These are phyloP conservation scores for Synergus umbraculus DNA, from an alignment of 2,888 invertebrate genomes.

Conservation along the genomic window DNA sequence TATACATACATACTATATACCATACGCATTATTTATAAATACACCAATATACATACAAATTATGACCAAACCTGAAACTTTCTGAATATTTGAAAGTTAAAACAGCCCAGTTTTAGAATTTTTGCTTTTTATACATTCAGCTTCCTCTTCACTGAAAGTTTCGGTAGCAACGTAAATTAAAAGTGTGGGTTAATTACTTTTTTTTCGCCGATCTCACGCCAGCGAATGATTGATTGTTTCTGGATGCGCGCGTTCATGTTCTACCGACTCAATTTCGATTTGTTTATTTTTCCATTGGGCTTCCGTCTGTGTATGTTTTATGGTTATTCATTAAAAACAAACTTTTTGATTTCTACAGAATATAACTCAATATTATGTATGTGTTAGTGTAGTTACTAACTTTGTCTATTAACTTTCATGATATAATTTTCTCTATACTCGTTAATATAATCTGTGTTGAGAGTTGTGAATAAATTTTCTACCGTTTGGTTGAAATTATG, in stretches of 20 bases:
- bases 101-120: not conserved
- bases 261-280: not conserved
- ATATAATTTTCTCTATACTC: no score
- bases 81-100: not conserved
- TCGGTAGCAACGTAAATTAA: not conserved
- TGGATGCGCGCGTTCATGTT: not conserved
- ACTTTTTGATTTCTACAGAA: not conserved
- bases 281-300: constrained; percentile 11
- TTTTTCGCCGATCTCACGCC: not conserved
- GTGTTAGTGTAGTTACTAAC: not conserved
- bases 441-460: not conserved
- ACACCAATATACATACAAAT: not conserved
- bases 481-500: not conserved
- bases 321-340: constrained; percentile 7
- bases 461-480: not conserved
- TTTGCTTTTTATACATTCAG: not conserved
- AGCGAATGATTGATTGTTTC: constrained; percentile 24
- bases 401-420: no score
- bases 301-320: not conserved
- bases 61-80: no score
- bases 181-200: constrained; percentile 36
- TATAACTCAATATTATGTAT: not conserved
- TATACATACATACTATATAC: not conserved
- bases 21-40: not conserved
- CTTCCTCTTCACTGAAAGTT: not conserved